Conservation (phyloP, 2,797 vertebrate genomes). For the Hydrocynus forskahlii region DNA sequence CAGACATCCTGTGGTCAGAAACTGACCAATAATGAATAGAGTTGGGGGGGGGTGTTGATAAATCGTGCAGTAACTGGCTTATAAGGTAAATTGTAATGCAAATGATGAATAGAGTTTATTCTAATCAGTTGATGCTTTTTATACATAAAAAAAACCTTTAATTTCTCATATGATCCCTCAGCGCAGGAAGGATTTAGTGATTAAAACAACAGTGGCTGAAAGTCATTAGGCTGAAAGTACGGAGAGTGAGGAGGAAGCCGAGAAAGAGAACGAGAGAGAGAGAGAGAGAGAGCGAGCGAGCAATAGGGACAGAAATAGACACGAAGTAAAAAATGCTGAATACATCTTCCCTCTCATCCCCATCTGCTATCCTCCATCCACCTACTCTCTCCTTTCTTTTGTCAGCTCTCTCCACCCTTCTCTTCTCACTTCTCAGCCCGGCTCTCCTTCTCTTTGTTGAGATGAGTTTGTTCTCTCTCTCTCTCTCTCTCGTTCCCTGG, state of each 20-base stretch:
- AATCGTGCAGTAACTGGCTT: too few relatives aligned
- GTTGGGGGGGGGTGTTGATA: too few relatives aligned
- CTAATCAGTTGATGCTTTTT: neutral
- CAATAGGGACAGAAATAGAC: neutral
- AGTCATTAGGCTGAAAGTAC: neutral
- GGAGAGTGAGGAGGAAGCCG: constrained; percentile 2
- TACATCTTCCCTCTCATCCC: constrained; percentile 39
- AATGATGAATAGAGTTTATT: neutral
- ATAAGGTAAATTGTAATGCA: too few relatives aligned
- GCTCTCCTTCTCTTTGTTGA: neutral
- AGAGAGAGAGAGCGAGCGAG: neutral
- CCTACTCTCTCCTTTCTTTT: constrained; percentile 52
- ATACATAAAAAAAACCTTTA: neutral
- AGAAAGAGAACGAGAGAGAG: too few relatives aligned
- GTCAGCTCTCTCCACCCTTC: constrained; percentile 45
- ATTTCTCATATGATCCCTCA: neutral
- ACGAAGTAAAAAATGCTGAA: constrained; percentile 39
- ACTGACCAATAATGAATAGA: too few relatives aligned
- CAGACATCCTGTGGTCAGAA: neutral
- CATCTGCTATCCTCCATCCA: constrained; percentile 42
- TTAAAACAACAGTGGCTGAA: neutral
- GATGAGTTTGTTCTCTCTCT: constrained; percentile 37
- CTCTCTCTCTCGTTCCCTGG: constrained; percentile 9
- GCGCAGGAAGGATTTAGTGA: neutral
- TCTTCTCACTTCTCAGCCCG: constrained; percentile 21